Evolutionary conservation across 2,888 invertebrate species (phyloP), one percentile per base, ranked within the genome.

Genomic region (Xestia rhomboidea): DNA sequence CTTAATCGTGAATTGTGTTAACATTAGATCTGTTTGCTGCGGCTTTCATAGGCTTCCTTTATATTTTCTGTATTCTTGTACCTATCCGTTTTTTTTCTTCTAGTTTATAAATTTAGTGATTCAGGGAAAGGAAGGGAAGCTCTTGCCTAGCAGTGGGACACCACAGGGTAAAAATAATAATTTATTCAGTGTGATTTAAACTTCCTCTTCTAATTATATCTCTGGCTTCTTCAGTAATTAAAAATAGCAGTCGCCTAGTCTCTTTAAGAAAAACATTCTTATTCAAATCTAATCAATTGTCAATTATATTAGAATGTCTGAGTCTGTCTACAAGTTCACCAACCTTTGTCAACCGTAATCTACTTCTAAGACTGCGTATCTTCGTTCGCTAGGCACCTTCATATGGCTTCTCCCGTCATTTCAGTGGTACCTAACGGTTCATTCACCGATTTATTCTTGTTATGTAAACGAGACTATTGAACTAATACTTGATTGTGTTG

Each of bases 401-500:
- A 69, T 84, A 89, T n/a, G 91, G 91, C 89, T 91, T 91, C 90
- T 62, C 76, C 73, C 54, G 72, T 82, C 76, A 74, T 76, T 84
- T 74, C 79, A 72, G 60, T 78, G 69, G 76, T 81, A 85, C 30
- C 62, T 34, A 34, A 83, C 73, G 72, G 89, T 90, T 89, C 89
- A 85, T 87, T 90, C 87, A 89, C 88, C 89, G 87, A 83, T 83
- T 79, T 83, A 83, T 67, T 74, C 64, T 72, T 81, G 76, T 88
- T 89, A 89, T 89, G 84, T 89, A 88, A 88, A 88, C 79, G 76
- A 87, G 71, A 72, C 81, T 78, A 87, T 88, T 90, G 89, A 88
- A 75, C 41, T 66, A 11, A 68, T 75, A 79, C 57, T 68, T 81
- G 73, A 83, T 84, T 88, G 77, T 77, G 76, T 79, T 82, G 79